A percentile compares a stretch with the other conserved stretches of the same genome.
These are phyloP conservation scores for Onychorhynchus coronatus DNA, from an alignment of 2,113 vertebrate genomes.

Conservation along the genomic window DNA sequence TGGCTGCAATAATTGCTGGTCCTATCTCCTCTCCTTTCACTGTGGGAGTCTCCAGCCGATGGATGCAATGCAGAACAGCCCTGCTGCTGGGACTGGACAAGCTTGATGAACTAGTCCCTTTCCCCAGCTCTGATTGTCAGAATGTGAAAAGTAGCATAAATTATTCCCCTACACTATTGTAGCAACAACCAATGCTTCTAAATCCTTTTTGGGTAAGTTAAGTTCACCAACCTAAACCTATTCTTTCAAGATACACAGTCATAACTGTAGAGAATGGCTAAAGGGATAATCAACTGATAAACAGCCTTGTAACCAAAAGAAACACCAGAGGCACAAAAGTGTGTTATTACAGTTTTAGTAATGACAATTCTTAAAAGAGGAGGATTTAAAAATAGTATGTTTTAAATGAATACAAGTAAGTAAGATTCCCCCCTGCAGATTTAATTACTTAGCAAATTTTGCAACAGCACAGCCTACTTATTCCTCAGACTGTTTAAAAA, in stretches of 20 bases:
- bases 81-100: background rate
- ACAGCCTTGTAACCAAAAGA: background rate
- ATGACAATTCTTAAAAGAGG: background rate
- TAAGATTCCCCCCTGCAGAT: background rate
- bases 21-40: background rate
- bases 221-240: background rate
- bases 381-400: background rate
- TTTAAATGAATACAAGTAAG: background rate
- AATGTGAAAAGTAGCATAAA: background rate
- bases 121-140: background rate
- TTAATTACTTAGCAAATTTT: background rate
- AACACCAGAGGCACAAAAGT: background rate
- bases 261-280: background rate
- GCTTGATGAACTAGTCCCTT: conserved; percentile 7
- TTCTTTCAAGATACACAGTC: background rate
- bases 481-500: background rate
- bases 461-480: background rate
- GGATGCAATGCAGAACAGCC: background rate
- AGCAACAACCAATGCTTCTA: background rate
- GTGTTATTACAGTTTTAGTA: background rate
- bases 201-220: background rate
- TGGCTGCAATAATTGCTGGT: background rate
- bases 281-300: background rate
- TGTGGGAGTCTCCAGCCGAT: background rate
- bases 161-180: background rate